These are phyloP conservation scores for Aulostomus chinensis DNA, from an alignment of 2,797 vertebrate species.

Conservation along the genomic window DNA sequence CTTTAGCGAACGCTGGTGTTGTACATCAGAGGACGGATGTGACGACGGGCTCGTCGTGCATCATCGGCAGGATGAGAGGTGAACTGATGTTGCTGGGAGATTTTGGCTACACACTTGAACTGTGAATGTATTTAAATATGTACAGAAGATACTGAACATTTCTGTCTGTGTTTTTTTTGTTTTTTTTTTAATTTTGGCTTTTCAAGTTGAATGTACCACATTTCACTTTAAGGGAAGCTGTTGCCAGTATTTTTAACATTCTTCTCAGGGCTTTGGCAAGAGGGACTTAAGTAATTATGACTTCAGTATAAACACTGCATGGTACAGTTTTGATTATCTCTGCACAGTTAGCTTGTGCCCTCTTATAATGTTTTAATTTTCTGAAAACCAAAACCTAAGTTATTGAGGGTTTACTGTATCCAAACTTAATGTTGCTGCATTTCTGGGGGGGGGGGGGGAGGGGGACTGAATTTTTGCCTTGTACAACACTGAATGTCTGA, in stretches of 20 bases:
- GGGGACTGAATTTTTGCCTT: too few species aligned
- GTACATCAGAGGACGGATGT: slow-evolving; percentile 28
- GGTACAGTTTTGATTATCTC: neutral
- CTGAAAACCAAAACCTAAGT: slow-evolving; percentile 19
- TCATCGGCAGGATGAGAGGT: slow-evolving; percentile 8
- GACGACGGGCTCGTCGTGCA: slow-evolving; percentile 59
- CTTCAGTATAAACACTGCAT: neutral
- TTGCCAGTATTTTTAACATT: neutral
- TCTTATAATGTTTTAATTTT: neutral
- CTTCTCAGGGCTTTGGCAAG: slow-evolving; percentile 33
- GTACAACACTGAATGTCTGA: neutral
- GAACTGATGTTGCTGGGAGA: neutral
- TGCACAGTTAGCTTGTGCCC: neutral
- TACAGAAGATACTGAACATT: neutral
- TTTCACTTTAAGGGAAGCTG: neutral
- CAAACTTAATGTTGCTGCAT: slow-evolving; percentile 5
- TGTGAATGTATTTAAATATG: slow-evolving; percentile 16
- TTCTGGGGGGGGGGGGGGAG: neutral
- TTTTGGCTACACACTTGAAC: slow-evolving; percentile 7
- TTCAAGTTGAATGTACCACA: neutral
- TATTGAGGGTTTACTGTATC: slow-evolving; percentile 20
- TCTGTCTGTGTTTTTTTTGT: slow-evolving; percentile 1
- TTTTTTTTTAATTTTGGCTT: neutral
- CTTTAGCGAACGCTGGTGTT: slow-evolving; percentile 51
- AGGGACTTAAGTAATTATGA: neutral